Evolutionary conservation across 2,797 vertebrate species (phyloP).

Genomic region (Pygocentrus nattereri): DNA sequence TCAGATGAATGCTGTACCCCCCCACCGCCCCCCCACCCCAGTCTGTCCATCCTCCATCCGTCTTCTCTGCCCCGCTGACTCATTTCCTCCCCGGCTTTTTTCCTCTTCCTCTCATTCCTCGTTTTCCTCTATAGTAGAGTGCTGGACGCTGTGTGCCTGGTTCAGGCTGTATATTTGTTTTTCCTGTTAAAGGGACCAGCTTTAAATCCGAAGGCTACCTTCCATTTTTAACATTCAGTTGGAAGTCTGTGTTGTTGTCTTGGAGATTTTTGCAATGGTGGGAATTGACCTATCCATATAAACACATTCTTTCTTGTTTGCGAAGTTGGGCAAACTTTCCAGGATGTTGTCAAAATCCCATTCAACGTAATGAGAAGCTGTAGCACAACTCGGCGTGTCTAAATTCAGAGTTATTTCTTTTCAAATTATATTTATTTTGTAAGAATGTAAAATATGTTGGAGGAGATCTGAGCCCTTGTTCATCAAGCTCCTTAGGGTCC

Average conservation of each 20-base stretch:
- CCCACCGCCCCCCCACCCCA: neutral
- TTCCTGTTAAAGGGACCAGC: no score
- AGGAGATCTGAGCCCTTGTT: no score
- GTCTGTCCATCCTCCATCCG: neutral
- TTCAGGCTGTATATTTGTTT: neutral
- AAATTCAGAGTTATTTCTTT: neutral
- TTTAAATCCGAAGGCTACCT: neutral
- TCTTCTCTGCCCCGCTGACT: constrained; percentile 6
- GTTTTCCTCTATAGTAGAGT: neutral
- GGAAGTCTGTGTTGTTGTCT: no score
- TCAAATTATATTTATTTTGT: no score
- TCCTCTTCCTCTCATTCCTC: neutral
- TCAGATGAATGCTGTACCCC: neutral
- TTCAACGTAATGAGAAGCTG: neutral
- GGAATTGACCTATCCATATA: no score
- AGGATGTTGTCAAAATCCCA: neutral
- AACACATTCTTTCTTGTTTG: neutral
- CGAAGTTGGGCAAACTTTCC: neutral
- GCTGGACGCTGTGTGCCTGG: neutral
- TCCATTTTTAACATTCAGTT: neutral
- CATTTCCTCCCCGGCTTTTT: constrained; percentile 5
- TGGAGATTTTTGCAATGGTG: no score
- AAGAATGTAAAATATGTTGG: no score
- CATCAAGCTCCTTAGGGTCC: no score
- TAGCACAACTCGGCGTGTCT: neutral